Percentiles rank a stretch among this genome's conserved stretches.
phyloP scores from a whole-genome alignment of 2,888 invertebrate genomes.

The Gisinianus flammeolus region DNA sequence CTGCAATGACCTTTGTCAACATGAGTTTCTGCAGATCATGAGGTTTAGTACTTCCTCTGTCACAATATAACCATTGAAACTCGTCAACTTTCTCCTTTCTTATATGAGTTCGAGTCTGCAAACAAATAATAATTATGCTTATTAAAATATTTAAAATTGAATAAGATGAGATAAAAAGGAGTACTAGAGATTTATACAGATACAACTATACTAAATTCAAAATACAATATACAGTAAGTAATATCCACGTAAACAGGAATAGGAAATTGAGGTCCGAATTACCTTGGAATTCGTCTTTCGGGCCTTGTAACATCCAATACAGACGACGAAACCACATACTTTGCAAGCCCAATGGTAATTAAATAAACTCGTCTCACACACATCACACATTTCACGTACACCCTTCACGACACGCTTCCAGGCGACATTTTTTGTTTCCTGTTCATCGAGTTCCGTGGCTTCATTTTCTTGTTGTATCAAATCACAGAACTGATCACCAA shows the following conservation, averaged over 20 bases:
- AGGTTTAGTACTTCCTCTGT: slow-evolving; percentile 76
- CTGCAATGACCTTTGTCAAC: slow-evolving; percentile 94
- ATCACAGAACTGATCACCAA: slow-evolving; percentile 95
- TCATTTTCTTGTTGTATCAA: slow-evolving; percentile 89
- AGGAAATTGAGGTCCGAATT: too few species aligned
- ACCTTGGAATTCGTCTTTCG: slow-evolving; percentile 59
- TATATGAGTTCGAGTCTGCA: background rate
- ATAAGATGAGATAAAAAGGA: too few species aligned
- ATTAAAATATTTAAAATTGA: background rate
- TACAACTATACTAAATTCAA: too few species aligned
- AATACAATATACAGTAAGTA: too few species aligned
- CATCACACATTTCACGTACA: slow-evolving; percentile 96
- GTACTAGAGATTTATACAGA: slow-evolving; percentile 10
- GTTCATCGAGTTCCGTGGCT: slow-evolving; percentile 70
- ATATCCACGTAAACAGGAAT: too few species aligned
- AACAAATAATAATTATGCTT: background rate
- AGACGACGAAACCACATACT: slow-evolving; percentile 83
- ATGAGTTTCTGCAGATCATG: slow-evolving; percentile 87
- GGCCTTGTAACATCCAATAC: slow-evolving; percentile 94
- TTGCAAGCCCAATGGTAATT: slow-evolving; percentile 92
- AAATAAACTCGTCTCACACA: slow-evolving; percentile 95
- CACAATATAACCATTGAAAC: slow-evolving; percentile 86
- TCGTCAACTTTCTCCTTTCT: slow-evolving; percentile 71
- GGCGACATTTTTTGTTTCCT: slow-evolving; percentile 73
- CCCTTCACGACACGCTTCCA: slow-evolving; percentile 97